Percentiles rank a stretch among this genome's conserved stretches.
Conservation (phyloP, 1,140 invertebrate genomes). For the Drosophila leontia region DNA sequence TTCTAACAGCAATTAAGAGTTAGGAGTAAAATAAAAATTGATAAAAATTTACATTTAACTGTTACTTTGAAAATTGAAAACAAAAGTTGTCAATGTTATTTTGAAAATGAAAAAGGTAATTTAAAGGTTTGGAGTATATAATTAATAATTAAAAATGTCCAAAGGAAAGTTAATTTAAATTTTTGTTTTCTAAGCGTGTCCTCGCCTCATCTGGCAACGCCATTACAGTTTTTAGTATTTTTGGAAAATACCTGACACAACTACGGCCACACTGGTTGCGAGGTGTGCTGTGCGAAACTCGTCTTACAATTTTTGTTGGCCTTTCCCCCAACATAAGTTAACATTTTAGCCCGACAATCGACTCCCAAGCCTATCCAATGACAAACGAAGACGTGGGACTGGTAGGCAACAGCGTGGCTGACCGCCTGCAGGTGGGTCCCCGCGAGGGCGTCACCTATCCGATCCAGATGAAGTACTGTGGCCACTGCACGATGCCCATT, state of each 20-base stretch:
- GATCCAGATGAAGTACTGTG: slow-evolving; percentile 96
- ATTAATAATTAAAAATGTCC: neutral
- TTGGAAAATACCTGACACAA: neutral
- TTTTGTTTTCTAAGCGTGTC: neutral
- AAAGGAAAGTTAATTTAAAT: neutral
- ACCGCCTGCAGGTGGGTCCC: slow-evolving; percentile 75
- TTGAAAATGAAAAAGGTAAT: too few relatives aligned
- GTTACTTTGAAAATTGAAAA: too few relatives aligned
- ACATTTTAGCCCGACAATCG: slow-evolving; percentile 16
- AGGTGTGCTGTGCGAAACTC: slow-evolving; percentile 24
- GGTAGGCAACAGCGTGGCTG: slow-evolving; percentile 50
- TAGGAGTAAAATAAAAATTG: too few relatives aligned
- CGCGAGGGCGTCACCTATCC: slow-evolving; percentile 89
- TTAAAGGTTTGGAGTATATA: too few relatives aligned
- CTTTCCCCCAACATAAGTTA: slow-evolving; percentile 4
- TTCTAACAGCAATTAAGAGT: too few relatives aligned
- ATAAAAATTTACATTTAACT: too few relatives aligned
- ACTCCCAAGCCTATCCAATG: slow-evolving; percentile 34
- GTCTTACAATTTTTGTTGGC: slow-evolving; percentile 14
- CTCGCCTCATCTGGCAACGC: neutral
- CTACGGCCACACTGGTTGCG: slow-evolving; percentile 1
- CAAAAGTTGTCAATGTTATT: too few relatives aligned
- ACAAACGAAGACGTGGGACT: slow-evolving; percentile 53
- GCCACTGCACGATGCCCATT: slow-evolving; percentile 96
- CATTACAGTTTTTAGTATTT: neutral